These are phyloP conservation scores for Huso huso DNA, from an alignment of 2,797 vertebrate genomes.

Conservation along the genomic window DNA sequence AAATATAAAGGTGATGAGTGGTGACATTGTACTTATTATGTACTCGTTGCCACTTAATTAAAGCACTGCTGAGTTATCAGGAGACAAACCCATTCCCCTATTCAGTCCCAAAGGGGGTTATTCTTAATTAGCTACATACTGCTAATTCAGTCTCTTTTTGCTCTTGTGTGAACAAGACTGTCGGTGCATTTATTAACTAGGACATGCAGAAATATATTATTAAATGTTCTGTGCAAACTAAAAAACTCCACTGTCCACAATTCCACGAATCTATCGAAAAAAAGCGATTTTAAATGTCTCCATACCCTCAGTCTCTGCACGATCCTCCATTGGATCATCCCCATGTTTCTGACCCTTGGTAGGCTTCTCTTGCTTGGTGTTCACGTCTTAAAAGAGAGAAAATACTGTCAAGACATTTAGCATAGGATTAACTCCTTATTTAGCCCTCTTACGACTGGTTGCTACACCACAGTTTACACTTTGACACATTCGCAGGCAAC, in stretches of 20 bases:
- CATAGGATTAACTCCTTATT: too few species aligned
- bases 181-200: background rate
- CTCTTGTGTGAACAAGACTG: background rate
- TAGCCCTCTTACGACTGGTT: too few species aligned
- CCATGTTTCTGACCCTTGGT: background rate
- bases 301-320: background rate
- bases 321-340: background rate
- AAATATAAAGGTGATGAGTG: background rate
- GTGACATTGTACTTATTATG: background rate
- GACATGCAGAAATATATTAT: background rate
- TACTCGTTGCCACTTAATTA: constrained; percentile 6
- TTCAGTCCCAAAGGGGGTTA: constrained; percentile 5
- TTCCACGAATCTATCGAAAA: constrained; percentile 2
- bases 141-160: background rate
- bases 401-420: background rate
- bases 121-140: constrained; percentile 6
- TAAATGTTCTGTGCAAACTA: background rate
- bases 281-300: too few species aligned
- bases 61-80: constrained; percentile 10
- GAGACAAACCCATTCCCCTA: constrained; percentile 1
- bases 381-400: background rate
- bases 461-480: too few species aligned
- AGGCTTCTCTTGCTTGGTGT: background rate
- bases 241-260: background rate
- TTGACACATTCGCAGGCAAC: too few species aligned